A percentile compares a stretch with the other conserved stretches of the same genome.
Conservation (phyloP, 37 sponge, comb jelly and placozoan species). For the Amphimedon queenslandica region DNA sequence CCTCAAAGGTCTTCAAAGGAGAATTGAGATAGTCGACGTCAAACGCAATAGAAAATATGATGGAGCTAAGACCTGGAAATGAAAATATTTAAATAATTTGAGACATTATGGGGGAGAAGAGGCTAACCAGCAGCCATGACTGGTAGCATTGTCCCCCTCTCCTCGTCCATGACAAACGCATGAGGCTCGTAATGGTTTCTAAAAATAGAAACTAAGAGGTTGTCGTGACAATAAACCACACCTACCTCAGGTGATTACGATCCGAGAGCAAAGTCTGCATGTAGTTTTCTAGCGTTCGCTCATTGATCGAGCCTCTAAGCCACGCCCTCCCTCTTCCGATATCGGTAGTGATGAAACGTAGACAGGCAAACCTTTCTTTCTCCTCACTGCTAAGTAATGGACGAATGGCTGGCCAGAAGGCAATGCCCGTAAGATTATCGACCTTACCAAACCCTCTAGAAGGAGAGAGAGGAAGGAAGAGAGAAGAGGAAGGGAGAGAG, state of each 20-base stretch:
- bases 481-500: no score
- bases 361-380: constrained; percentile 14
- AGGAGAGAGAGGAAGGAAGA: not conserved
- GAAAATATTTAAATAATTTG: not conserved
- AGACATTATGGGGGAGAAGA: not conserved
- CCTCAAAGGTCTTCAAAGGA: constrained; percentile 22
- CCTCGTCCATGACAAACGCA: constrained; percentile 79
- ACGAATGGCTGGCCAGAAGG: constrained; percentile 47
- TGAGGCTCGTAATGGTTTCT: constrained; percentile 45
- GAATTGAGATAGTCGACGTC: constrained; percentile 48
- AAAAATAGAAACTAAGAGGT: not conserved
- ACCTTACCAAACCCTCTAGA: constrained; percentile 38
- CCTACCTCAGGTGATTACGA: constrained; percentile 29
- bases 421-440: constrained; percentile 40
- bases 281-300: constrained; percentile 67
- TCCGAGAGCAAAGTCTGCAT: constrained; percentile 36
- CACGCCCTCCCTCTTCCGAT: constrained; percentile 73
- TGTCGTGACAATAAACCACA: not conserved
- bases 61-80: constrained; percentile 48
- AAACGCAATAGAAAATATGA: constrained; percentile 49
- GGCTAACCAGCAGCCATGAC: constrained; percentile 79
- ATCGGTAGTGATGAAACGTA: constrained; percentile 30
- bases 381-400: constrained; percentile 46
- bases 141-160: constrained; percentile 70
- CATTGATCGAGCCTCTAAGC: constrained; percentile 81